Conservation (phyloP, 2,888 invertebrate genomes). For the Patella pellucida region DNA sequence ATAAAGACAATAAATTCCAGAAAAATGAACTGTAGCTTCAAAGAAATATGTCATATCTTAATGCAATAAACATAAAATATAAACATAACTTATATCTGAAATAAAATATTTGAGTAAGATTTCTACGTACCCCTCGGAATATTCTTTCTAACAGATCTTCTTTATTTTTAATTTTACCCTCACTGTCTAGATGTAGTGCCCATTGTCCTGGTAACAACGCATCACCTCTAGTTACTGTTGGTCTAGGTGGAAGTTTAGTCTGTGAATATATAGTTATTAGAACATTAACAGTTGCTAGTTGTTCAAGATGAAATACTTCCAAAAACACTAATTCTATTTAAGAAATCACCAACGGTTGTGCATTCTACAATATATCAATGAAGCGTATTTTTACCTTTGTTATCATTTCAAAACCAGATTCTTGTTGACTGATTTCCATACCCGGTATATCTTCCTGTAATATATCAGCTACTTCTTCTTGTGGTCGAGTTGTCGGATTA, state of each 20-base stretch:
- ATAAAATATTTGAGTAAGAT: slow-evolving; percentile 7
- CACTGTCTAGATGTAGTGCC: slow-evolving; percentile 83
- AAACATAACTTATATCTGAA: too few relatives aligned
- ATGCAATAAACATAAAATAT: too few relatives aligned
- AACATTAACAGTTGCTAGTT: neutral
- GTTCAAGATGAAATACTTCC: neutral
- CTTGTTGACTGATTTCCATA: slow-evolving; percentile 67
- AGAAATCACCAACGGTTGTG: neutral
- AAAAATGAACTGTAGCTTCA: too few relatives aligned
- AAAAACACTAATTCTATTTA: neutral
- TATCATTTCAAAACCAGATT: slow-evolving; percentile 72
- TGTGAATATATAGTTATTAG: slow-evolving; percentile 31
- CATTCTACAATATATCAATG: neutral
- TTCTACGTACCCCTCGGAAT: slow-evolving; percentile 85
- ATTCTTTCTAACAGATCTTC: slow-evolving; percentile 86
- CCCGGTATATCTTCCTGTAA: slow-evolving; percentile 63
- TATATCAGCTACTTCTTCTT: slow-evolving; percentile 74
- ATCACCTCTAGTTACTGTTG: slow-evolving; percentile 54
- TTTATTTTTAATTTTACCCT: slow-evolving; percentile 85
- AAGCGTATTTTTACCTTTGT: slow-evolving; percentile 63
- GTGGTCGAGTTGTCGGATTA: slow-evolving; percentile 72
- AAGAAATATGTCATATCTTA: too few relatives aligned
- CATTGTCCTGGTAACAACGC: slow-evolving; percentile 74
- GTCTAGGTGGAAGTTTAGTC: slow-evolving; percentile 61
- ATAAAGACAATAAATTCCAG: too few relatives aligned